These are phyloP conservation scores for Oncorhynchus mykiss DNA, from an alignment of 2,113 vertebrate species.

Conservation along the genomic window DNA sequence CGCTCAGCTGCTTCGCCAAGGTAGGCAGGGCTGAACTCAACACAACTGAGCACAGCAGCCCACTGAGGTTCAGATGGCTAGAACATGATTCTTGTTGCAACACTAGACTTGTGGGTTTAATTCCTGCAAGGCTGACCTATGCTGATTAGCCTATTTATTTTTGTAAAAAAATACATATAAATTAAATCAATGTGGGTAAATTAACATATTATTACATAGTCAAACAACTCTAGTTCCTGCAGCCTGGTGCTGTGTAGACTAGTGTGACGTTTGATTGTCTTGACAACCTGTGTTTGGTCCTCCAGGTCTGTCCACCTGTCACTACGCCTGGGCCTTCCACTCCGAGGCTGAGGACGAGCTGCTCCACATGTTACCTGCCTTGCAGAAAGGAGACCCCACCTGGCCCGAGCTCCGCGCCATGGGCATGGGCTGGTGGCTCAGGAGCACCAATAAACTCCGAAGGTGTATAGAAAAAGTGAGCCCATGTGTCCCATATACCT, in stretches of 20 bases:
- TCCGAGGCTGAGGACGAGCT: slow-evolving; percentile 96
- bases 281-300: not conserved
- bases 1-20: slow-evolving; percentile 89
- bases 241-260: too few relatives aligned
- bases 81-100: too few relatives aligned
- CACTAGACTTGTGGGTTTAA: too few relatives aligned
- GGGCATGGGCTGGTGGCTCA: slow-evolving; percentile 97
- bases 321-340: slow-evolving; percentile 98
- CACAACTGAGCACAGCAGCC: not conserved
- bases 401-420: slow-evolving; percentile 95
- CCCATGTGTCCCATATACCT: too few relatives aligned
- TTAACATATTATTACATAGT: too few relatives aligned
- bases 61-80: too few relatives aligned
- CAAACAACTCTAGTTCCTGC: too few relatives aligned
- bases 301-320: slow-evolving; percentile 90
- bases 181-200: too few relatives aligned
- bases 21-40: slow-evolving; percentile 60
- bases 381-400: slow-evolving; percentile 86
- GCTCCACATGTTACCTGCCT: slow-evolving; percentile 86
- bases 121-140: too few relatives aligned
- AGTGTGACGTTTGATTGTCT: too few relatives aligned
- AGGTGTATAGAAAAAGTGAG: slow-evolving; percentile 93
- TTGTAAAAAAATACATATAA: too few relatives aligned
- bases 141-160: too few relatives aligned
- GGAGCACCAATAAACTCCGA: slow-evolving; percentile 86